phyloP scores from a whole-genome alignment of 1,140 invertebrate species.

The Nomia melanderi region DNA sequence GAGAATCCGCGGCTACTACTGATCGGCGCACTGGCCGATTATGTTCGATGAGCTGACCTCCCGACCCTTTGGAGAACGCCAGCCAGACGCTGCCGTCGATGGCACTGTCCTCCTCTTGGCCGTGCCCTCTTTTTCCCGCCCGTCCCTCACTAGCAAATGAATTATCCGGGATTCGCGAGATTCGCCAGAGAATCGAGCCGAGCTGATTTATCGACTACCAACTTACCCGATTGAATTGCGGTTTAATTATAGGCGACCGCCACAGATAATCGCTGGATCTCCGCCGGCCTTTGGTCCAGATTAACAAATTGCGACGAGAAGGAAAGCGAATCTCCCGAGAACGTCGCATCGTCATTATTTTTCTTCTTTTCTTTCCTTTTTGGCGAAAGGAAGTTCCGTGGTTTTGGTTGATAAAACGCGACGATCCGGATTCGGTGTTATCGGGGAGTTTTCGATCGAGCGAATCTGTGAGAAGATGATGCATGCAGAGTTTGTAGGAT shows the following conservation, averaged over 20 bases:
- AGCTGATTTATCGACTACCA: slow-evolving; percentile 5
- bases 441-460: no score
- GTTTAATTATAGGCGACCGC: slow-evolving; percentile 34
- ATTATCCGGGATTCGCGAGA: neutral
- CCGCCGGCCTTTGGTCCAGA: slow-evolving; percentile 22
- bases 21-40: slow-evolving; percentile 8
- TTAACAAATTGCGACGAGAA: neutral
- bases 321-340: no score
- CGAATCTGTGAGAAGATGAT: no score
- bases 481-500: no score
- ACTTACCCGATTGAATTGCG: slow-evolving; percentile 3
- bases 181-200: neutral
- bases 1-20: slow-evolving; percentile 31
- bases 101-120: slow-evolving; percentile 21
- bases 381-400: no score
- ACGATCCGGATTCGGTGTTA: no score
- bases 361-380: no score
- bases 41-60: slow-evolving; percentile 34
- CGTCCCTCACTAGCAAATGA: neutral
- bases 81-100: slow-evolving; percentile 19
- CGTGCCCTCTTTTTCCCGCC: neutral
- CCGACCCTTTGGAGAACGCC: slow-evolving; percentile 46
- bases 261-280: slow-evolving; percentile 14
- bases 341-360: no score
- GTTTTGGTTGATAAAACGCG: no score